Base-by-base conservation (phyloP, 2,797 vertebrate genomes). In the Neosilurus hyrtlii region DNA sequence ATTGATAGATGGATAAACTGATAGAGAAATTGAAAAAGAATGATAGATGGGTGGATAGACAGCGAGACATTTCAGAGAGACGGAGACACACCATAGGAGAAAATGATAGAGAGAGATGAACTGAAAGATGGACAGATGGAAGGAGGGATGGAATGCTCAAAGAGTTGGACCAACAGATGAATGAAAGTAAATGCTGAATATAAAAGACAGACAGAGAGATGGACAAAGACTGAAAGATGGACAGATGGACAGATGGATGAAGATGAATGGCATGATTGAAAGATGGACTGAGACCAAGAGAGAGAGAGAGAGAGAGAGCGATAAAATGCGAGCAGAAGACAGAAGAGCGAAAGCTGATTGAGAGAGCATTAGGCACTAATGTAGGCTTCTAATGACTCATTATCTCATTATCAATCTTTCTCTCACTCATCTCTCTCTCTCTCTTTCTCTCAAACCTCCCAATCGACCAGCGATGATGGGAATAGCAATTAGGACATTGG, bases 301-400 rank as follows among this genome's bases (percentile, higher is more conserved):
- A 6, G 15, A 70, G 5, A 51, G 30, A 61, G 56, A 54, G 12
- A 70, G 78, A 80, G 68, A 83, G 76, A 79, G 79, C 65, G 71
- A 75, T 71, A 81, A 84, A 80, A 87, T 49, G 82, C 79, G 18
- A 86, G 82, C 66, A 79, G 62, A 37, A 85, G 80, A 84, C 67
- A 74, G 83, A 74, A 83, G 62, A 84, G 80, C 78, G 75, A 78
- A 73, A 85, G 79, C 86, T 88, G 84, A 86, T 84, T 87, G 87
- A 89, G 81, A 85, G 85, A 82, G 83, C 86, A 88, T 89, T 88
- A 88, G 86, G 82, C 76, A 67, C 88, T 90, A 90, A 90, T 90
- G 89, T 85, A 80, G 59, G 77, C 68, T 88, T 85, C 88, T 90
- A 90, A 90, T 90, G 90, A 90, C 88, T 89, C 87, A 82, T 89